Percentiles rank a stretch among this genome's conserved stretches.
Evolutionary conservation across 1,140 invertebrate genomes (phyloP).

Genomic region (Drosophila carrolli): DNA sequence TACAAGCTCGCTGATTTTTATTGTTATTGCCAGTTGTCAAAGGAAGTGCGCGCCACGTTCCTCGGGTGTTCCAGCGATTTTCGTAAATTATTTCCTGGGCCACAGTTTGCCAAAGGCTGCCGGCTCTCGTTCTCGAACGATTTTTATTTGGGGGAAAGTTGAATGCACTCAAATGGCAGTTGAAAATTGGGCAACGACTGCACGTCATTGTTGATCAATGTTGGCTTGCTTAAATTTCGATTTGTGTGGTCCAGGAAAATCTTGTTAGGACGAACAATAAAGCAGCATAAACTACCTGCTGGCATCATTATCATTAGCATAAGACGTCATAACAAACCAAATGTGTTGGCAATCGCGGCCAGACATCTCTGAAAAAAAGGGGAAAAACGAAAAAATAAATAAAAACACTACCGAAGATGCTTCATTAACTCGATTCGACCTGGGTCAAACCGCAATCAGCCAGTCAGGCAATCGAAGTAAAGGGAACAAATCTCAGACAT

Average conservation of each 20-base stretch:
- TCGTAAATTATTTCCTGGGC: conserved; percentile 75
- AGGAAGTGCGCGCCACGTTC: conserved; percentile 62
- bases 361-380: conserved; percentile 49
- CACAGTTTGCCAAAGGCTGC: conserved; percentile 30
- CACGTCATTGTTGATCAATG: conserved; percentile 8
- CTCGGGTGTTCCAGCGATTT: conserved; percentile 52
- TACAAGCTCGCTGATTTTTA: conserved; percentile 79
- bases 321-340: conserved; percentile 69
- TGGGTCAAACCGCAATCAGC: conserved; percentile 65
- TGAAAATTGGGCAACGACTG: conserved; percentile 23
- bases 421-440: conserved; percentile 62
- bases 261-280: conserved; percentile 13
- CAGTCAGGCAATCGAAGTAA: conserved; percentile 43
- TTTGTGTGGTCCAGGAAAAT: conserved; percentile 50
- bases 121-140: neutral
- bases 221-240: conserved; percentile 5
- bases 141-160: conserved; percentile 15
- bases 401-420: conserved; percentile 34
- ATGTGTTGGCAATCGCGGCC: conserved; percentile 66
- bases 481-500: conserved; percentile 52
- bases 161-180: conserved; percentile 36
- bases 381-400: conserved; percentile 26
- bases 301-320: conserved; percentile 77
- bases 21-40: conserved; percentile 83
- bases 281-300: conserved; percentile 21